Percentiles rank a stretch among this genome's conserved stretches.
Evolutionary conservation across 2,113 vertebrate genomes (phyloP).

Genomic region (Pithys albifrons): DNA sequence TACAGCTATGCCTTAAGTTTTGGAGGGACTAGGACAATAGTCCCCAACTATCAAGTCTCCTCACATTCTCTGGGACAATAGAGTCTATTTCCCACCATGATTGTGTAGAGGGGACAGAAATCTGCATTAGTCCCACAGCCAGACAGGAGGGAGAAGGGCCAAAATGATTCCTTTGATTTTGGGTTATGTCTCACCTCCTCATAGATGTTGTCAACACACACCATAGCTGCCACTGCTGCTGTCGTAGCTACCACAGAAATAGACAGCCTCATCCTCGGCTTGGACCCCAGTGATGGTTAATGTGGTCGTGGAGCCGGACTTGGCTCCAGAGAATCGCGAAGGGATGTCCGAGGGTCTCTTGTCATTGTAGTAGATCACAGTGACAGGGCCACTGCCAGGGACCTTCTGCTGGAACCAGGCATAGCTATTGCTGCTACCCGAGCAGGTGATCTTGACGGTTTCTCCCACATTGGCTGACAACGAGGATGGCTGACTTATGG

Average conservation of each 20-base stretch:
- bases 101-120: neutral
- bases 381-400: neutral
- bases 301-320: fast-evolving
- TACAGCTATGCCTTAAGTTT: neutral
- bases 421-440: fast-evolving
- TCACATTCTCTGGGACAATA: neutral
- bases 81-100: too few species aligned
- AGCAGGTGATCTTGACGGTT: neutral
- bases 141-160: neutral
- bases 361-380: fast-evolving
- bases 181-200: neutral
- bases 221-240: neutral
- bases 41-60: neutral
- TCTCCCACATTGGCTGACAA: neutral
- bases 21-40: neutral
- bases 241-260: neutral
- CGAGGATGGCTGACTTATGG: fast-evolving
- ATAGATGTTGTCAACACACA: neutral
- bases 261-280: neutral
- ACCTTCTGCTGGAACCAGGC: neutral
- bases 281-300: neutral
- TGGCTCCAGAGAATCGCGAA: neutral
- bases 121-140: too few species aligned
- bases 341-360: neutral
- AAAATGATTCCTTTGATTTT: neutral